Percentiles rank a stretch among this genome's conserved stretches.
phyloP scores from a whole-genome alignment of 2,113 vertebrate species.

The Acinonyx jubatus region DNA sequence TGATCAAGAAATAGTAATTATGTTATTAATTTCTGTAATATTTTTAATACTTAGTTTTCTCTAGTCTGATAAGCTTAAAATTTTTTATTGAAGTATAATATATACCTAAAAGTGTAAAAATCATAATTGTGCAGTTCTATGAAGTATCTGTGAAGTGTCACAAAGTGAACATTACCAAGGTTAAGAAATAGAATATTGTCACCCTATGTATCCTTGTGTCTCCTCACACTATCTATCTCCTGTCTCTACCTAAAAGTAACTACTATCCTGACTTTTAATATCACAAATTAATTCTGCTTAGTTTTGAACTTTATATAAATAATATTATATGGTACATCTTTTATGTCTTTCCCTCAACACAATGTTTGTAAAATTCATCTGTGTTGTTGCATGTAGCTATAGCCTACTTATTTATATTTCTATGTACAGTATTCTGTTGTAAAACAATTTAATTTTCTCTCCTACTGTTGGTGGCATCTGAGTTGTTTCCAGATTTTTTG shows the following conservation, averaged over 20 bases:
- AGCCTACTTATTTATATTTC: background rate
- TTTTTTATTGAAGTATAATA: background rate
- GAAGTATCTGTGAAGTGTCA: background rate
- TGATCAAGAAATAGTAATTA: constrained; percentile 30
- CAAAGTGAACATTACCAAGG: background rate
- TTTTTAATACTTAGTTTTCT: background rate
- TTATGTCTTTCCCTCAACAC: background rate
- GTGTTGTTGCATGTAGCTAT: background rate
- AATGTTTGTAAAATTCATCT: background rate
- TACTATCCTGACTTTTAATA: background rate
- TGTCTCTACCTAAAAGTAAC: background rate
- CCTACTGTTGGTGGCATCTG: background rate
- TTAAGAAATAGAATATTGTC: background rate
- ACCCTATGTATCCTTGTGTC: background rate
- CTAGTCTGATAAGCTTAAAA: background rate
- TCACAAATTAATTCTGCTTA: constrained; percentile 27
- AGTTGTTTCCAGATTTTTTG: background rate
- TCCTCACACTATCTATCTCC: background rate
- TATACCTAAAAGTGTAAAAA: background rate
- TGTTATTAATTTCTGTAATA: constrained; percentile 25
- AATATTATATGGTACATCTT: background rate
- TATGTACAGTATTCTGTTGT: background rate
- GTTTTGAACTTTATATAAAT: constrained; percentile 18
- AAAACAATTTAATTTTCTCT: background rate
- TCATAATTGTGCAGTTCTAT: background rate